phyloP scores from a whole-genome alignment of 2,113 vertebrate genomes.

The Rissa tridactyla region DNA sequence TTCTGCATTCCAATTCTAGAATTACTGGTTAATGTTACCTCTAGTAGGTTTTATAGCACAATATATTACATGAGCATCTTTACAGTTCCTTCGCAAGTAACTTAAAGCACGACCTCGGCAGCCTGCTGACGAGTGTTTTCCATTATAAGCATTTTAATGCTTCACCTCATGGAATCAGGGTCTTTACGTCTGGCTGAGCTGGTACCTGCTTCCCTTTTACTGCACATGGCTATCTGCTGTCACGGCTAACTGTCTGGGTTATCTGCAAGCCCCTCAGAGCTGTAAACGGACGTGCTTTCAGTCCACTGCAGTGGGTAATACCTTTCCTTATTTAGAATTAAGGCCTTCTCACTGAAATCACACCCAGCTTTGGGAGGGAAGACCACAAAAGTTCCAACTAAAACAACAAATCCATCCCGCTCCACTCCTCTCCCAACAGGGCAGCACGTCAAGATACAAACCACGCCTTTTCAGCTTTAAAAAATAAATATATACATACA shows the following conservation, averaged over 20 bases:
- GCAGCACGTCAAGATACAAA: not conserved
- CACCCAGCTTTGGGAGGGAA: not conserved
- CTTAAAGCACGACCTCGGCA: not conserved
- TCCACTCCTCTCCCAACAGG: not conserved
- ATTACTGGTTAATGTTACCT: not conserved
- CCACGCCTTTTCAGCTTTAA: not conserved
- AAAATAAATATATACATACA: not conserved
- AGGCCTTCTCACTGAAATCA: not conserved
- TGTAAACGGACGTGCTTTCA: no score
- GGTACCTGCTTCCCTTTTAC: not conserved
- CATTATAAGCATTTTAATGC: not conserved
- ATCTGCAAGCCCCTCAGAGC: not conserved
- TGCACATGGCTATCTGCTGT: not conserved
- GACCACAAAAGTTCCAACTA: not conserved
- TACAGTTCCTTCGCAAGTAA: not conserved
- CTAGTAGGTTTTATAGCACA: constrained; percentile 2
- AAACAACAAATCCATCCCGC: not conserved
- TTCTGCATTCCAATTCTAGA: not conserved
- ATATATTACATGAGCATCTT: not conserved
- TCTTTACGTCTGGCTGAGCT: not conserved
- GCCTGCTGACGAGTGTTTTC: not conserved
- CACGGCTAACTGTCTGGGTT: rapidly evolving
- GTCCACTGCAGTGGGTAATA: not conserved
- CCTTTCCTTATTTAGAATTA: not conserved
- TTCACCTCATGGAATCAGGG: not conserved